Base-by-base conservation (phyloP, 2,888 invertebrate genomes). In the Andrena fulva region DNA sequence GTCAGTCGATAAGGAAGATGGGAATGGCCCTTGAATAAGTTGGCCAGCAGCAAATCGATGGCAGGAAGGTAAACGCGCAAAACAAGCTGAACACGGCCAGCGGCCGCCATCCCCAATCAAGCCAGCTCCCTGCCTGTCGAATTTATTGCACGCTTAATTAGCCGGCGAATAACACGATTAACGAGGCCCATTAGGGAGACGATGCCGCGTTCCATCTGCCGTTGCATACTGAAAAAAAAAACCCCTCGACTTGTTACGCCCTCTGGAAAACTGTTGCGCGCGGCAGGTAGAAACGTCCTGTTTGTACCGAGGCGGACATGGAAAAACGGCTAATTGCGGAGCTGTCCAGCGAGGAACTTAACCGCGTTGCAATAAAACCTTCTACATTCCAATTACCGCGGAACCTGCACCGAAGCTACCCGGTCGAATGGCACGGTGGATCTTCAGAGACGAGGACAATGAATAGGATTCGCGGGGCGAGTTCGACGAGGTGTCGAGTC, bases 91-190 rank as follows among this genome's bases (percentile, higher is more conserved):
- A 31, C 60, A 56, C 64, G 52, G 7, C 29, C 70, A 10, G 3
- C 31, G 24, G 59, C 59, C 20, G 48, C 63, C 71, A 67, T 62
- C 77, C 59, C 74, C 82, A 73, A 78, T 84, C 78, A 78, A 78
- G 62, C 66, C 59, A 64, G 50, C 48, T 12, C 31, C 66, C 24
- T 62, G 59, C 59, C 52, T 76, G 62, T 48, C 75, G 74, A 90
- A 90, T 90, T 90, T 90, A 90, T 90, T 72, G 89, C 85, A 67
- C 86, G 89, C 85, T 87, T 87, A 91, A 91, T 91, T 90, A 89
- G 88, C 85, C 86, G 82, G 85, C 87, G 88, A 91, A 90, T 89
- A 89, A 90, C 87, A 83, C 87, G 90, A 90, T 90, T 91, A 89
- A 90, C 84, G 86, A 87, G 82, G 79, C 59, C 74, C 84, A 80